Conservation (phyloP, 2,797 vertebrate species). For the Tadarida brasiliensis region DNA sequence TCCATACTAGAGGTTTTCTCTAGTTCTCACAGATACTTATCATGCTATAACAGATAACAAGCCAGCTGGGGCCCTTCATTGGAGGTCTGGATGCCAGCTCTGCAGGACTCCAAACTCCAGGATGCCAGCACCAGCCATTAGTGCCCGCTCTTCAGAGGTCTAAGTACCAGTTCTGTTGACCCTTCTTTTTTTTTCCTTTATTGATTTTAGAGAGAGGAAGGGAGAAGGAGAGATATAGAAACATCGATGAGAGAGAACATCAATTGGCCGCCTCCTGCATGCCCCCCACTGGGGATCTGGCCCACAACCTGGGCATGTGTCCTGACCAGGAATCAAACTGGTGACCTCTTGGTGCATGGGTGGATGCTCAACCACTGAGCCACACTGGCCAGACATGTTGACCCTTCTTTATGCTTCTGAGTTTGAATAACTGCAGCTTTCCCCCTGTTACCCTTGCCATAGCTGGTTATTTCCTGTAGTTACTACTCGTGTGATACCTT, state of each 20-base stretch:
- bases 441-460: neutral
- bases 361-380: too few relatives aligned
- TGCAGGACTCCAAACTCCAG: neutral
- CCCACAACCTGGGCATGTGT: too few relatives aligned
- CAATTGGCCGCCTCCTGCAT: too few relatives aligned
- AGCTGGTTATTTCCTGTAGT: neutral
- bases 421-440: neutral
- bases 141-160: neutral
- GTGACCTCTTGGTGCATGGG: too few relatives aligned
- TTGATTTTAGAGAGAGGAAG: too few relatives aligned
- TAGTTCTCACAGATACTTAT: neutral
- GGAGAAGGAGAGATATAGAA: too few relatives aligned
- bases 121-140: neutral
- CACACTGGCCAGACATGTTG: neutral
- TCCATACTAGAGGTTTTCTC: neutral
- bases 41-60: neutral
- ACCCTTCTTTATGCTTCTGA: neutral
- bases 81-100: neutral
- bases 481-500: neutral
- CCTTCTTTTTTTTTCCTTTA: neutral
- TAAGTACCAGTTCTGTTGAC: neutral
- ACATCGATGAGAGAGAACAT: too few relatives aligned
- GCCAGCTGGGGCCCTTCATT: fast-evolving
- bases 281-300: too few relatives aligned
- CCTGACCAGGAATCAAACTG: too few relatives aligned